A percentile compares a stretch with the other conserved stretches of the same genome.
Evolutionary conservation across 1,140 invertebrate species (phyloP).

Genomic region (Procambarus virginalis): DNA sequence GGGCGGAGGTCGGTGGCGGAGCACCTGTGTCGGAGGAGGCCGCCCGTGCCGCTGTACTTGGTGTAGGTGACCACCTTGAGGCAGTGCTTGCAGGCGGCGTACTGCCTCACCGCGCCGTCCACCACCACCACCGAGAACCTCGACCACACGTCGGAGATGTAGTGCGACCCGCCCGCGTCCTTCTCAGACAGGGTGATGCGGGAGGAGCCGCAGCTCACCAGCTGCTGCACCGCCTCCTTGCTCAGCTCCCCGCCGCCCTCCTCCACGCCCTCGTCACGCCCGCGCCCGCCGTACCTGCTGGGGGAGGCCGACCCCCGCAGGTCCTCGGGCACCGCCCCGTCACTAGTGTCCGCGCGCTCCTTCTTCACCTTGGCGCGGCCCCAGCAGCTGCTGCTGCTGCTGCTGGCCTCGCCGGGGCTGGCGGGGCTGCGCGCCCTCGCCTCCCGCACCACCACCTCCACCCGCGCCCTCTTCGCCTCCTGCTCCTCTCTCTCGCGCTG

Average conservation of each 20-base stretch:
- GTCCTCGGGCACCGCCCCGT: slow-evolving; percentile 41
- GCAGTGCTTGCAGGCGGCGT: slow-evolving; percentile 68
- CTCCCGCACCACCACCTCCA: slow-evolving; percentile 45
- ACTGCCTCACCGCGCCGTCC: slow-evolving; percentile 61
- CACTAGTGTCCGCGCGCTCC: slow-evolving; percentile 60
- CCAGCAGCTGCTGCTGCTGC: slow-evolving; percentile 60
- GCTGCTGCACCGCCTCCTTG: slow-evolving; percentile 66
- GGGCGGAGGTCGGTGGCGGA: slow-evolving; percentile 57
- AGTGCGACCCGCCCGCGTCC: slow-evolving; percentile 64
- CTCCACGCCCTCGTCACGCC: slow-evolving; percentile 23
- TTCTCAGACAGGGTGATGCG: slow-evolving; percentile 67
- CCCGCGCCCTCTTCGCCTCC: slow-evolving; percentile 44
- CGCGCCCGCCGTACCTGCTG: slow-evolving; percentile 54
- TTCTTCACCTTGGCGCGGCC: slow-evolving; percentile 52
- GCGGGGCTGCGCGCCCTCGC: slow-evolving; percentile 44
- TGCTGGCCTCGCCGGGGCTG: slow-evolving; percentile 54
- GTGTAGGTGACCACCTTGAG: slow-evolving; percentile 70
- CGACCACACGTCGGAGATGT: slow-evolving; percentile 68
- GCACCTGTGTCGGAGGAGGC: slow-evolving; percentile 64
- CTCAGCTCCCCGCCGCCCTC: slow-evolving; percentile 50
- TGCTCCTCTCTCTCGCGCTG: slow-evolving; percentile 50
- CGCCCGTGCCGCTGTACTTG: slow-evolving; percentile 69
- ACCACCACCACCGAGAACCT: slow-evolving; percentile 68
- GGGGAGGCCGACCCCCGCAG: slow-evolving; percentile 35
- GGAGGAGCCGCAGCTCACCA: slow-evolving; percentile 57